Evolutionary conservation across 2,797 vertebrate genomes (phyloP), one percentile per base, ranked within the genome.

Genomic region (Ptychadena robeensis): DNA sequence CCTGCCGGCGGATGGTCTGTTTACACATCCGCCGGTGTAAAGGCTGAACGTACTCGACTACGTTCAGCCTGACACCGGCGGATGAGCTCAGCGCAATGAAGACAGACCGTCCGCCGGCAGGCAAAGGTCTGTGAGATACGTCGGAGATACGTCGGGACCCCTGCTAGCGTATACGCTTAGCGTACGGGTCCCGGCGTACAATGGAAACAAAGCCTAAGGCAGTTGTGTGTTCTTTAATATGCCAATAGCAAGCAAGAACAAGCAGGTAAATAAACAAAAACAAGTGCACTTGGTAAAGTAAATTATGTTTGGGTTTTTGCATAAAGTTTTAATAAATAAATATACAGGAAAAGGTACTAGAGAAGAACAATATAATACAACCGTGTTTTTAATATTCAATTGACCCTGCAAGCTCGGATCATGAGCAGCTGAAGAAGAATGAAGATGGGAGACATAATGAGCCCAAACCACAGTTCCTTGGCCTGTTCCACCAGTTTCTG

Each of bases 341-440:
- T 61, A 73, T 79, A 75, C 75, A 27, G 14, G 53, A 18, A 30
- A 9, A 22, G 57, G 0, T 32, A 11, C n/a, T 18, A 7, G 35
- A 9, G 12, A 57, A 3, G 0, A 32, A 15, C n/a, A 22, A n/a
- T 53, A 73, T 73, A 73, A 32, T 57, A 44, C 40, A 73, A 32
- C 38, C 10, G 25, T 48, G 30, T 25, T 28, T 30, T 6, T 2
- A 4, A 4, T 14, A 10, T 25, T 34, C 66, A 99, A 91, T 98
- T 98, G 86, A 99, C 97, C 0, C 98, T 93, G 87, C 98, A 99
- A 11, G 98, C 97, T 30, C 97, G 94, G 86, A 99, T 98, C 98
- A 99, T 98, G 44, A 99, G 95, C 88, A 99, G 93, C 92, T 99
- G 98, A 63, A 99, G 93, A 18, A 99, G 94, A 87, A 99, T 97